These are phyloP conservation scores for Sorex fumeus DNA, from an alignment of 2,113 vertebrate species.

Conservation along the genomic window DNA sequence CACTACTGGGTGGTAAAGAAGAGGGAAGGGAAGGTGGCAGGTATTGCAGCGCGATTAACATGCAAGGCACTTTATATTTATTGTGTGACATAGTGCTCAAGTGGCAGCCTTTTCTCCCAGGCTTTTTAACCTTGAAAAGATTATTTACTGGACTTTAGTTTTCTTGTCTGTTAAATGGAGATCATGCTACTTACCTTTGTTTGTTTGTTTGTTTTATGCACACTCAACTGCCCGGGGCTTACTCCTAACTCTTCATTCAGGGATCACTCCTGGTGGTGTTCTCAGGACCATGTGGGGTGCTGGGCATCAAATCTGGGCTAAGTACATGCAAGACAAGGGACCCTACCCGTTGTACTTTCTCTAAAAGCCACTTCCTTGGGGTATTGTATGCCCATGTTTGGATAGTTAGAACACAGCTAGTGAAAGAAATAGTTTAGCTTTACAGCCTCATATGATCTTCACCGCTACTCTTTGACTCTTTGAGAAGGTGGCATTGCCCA, in stretches of 20 bases:
- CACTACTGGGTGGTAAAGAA: not conserved
- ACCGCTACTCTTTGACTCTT: not conserved
- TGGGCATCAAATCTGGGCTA: too few species aligned
- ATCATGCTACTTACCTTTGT: not conserved
- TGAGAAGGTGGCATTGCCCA: not conserved
- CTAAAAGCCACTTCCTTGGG: constrained; percentile 38
- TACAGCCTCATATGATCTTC: not conserved
- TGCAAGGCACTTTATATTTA: not conserved
- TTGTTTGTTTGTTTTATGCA: too few species aligned
- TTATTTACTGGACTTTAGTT: not conserved
- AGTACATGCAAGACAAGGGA: too few species aligned
- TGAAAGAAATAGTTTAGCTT: not conserved
- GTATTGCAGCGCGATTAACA: not conserved
- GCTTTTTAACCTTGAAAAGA: constrained; percentile 12
- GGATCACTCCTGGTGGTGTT: too few species aligned
- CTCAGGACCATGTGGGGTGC: too few species aligned
- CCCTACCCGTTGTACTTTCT: too few species aligned
- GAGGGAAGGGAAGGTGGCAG: constrained; percentile 1
- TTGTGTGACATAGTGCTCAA: not conserved
- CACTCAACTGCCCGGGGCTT: too few species aligned
- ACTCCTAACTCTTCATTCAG: too few species aligned
- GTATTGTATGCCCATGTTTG: not conserved
- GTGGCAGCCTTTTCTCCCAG: constrained; percentile 29
- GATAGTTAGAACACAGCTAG: not conserved
- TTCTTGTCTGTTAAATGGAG: constrained; percentile 33